phyloP scores from a whole-genome alignment of 2,888 invertebrate species.

The Scaptomyza reducta region DNA sequence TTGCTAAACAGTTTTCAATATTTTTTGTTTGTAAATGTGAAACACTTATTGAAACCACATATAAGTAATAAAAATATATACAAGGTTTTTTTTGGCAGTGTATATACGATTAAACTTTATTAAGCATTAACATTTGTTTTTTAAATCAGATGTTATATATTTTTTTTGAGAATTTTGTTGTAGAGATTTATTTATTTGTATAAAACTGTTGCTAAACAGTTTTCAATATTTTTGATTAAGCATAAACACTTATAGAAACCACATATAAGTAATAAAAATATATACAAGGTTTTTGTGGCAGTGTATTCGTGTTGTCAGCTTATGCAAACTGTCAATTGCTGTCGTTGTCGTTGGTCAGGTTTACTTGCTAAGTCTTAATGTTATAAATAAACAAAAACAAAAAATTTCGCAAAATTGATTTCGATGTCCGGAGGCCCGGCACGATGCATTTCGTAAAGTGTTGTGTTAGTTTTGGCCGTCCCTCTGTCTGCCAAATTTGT shows the following conservation, averaged over 20 bases:
- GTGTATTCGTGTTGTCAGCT: conserved; percentile 20
- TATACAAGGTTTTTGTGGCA: background rate
- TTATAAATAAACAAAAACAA: conserved; percentile 54
- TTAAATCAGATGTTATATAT: too few relatives aligned
- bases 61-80: background rate
- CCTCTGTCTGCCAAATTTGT: conserved; percentile 4
- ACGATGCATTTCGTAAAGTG: conserved; percentile 69
- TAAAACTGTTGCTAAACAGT: too few relatives aligned
- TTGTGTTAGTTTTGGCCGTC: conserved; percentile 32
- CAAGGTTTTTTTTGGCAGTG: conserved; percentile 8
- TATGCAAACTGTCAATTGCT: conserved; percentile 6
- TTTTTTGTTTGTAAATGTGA: too few relatives aligned
- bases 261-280: background rate
- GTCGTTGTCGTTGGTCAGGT: conserved; percentile 66
- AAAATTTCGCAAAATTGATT: conserved; percentile 73
- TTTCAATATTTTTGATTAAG: too few relatives aligned
- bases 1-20: too few relatives aligned
- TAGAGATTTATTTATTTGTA: too few relatives aligned
- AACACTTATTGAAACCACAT: too few relatives aligned
- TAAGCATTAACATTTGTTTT: too few relatives aligned
- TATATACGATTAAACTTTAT: too few relatives aligned
- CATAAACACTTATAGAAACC: too few relatives aligned
- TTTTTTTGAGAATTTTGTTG: too few relatives aligned
- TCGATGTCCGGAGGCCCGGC: conserved; percentile 43
- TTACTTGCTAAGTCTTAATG: conserved; percentile 50